A percentile compares a stretch with the other conserved stretches of the same genome.
phyloP scores from a whole-genome alignment of 2,888 invertebrate species.

The Cyaniris semiargus region DNA sequence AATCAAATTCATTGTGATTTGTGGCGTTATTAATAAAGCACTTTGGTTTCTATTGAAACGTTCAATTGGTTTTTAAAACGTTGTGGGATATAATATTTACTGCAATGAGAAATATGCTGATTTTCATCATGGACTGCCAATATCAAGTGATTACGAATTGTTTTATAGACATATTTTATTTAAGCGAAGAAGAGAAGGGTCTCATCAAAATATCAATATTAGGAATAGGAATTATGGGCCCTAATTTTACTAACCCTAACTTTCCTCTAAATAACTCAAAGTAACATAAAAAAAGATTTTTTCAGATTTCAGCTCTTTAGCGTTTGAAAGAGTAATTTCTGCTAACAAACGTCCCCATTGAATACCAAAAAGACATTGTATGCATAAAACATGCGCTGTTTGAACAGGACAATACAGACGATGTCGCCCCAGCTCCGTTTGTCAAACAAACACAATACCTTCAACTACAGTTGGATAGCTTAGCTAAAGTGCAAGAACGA shows the following conservation, averaged over 20 bases:
- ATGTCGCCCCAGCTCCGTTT: constrained; percentile 59
- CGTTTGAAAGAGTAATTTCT: constrained; percentile 42
- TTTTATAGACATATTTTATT: no score
- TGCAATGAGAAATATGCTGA: no score
- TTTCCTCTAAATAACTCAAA: neutral
- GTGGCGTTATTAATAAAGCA: constrained; percentile 1
- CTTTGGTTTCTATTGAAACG: neutral
- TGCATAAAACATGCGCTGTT: constrained; percentile 70
- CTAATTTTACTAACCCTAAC: neutral
- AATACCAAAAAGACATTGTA: constrained; percentile 53
- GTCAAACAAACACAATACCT: constrained; percentile 43
- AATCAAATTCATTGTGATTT: neutral
- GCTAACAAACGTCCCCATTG: constrained; percentile 43
- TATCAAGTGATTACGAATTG: no score
- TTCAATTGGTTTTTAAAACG: neutral
- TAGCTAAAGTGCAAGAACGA: constrained; percentile 27
- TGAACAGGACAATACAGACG: constrained; percentile 60
- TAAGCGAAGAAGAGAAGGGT: no score
- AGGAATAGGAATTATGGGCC: neutral
- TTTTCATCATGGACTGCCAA: no score
- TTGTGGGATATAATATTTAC: neutral
- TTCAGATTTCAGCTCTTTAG: constrained; percentile 36
- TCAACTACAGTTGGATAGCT: constrained; percentile 39
- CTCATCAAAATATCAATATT: no score
- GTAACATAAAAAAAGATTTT: neutral